phyloP scores from a whole-genome alignment of 2,797 vertebrate genomes.

The Takifugu rubripes region DNA sequence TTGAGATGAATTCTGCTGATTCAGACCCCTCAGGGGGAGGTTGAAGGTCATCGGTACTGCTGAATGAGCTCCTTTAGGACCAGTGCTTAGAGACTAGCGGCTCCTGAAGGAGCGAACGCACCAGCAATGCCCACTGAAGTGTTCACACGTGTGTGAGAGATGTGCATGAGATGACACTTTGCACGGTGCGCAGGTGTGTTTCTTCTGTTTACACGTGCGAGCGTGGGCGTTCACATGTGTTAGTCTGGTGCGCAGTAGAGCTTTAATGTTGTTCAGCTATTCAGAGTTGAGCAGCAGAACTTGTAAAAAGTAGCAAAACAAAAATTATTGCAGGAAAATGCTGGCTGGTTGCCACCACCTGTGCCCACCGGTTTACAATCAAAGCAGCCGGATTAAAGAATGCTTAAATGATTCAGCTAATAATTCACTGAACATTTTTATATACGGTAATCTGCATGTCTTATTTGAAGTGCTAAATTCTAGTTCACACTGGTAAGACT shows the following conservation, averaged over 20 bases:
- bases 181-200: not conserved
- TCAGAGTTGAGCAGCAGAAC: conserved; percentile 5
- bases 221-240: conserved; percentile 20
- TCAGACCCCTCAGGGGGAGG: conserved; percentile 40
- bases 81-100: conserved; percentile 7
- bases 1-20: conserved; percentile 54
- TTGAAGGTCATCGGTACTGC: conserved; percentile 44
- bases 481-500: no score
- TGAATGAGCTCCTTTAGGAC: conserved; percentile 41
- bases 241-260: conserved; percentile 27
- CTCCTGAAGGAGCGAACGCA: conserved; percentile 9
- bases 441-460: no score
- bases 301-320: conserved; percentile 18
- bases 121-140: conserved; percentile 9
- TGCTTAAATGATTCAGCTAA: no score
- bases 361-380: no score
- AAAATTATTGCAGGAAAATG: conserved; percentile 2
- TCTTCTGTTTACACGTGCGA: conserved; percentile 14
- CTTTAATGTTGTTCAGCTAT: conserved; percentile 43
- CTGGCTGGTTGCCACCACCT: no score
- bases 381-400: no score
- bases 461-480: no score
- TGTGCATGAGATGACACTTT: conserved; percentile 35
- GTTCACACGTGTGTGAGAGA: not conserved
- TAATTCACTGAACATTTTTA: no score